Evolutionary conservation across 2,888 invertebrate genomes (phyloP).

Genomic region (Xestobium rufovillosum): DNA sequence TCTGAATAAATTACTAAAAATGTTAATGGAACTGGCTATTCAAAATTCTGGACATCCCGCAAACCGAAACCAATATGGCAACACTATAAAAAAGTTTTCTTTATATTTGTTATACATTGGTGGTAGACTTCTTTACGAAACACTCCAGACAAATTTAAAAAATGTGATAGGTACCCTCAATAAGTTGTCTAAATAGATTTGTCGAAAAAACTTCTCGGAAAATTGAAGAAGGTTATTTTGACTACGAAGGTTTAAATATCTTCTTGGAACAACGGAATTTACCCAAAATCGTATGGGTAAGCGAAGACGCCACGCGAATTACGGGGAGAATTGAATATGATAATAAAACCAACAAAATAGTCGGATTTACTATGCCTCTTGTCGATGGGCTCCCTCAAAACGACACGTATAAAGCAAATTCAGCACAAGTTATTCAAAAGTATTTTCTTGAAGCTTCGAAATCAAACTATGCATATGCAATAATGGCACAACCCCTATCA

Average conservation of each 20-base stretch:
- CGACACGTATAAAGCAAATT: conserved; percentile 9
- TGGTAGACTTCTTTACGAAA: no score
- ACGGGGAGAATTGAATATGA: conserved; percentile 21
- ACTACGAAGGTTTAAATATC: conserved; percentile 19
- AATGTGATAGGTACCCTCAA: no score
- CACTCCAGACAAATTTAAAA: no score
- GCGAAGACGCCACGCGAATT: conserved; percentile 26
- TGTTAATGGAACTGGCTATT: no score
- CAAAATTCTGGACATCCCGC: no score
- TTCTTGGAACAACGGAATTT: conserved; percentile 18
- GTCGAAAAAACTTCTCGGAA: no score
- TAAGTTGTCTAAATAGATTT: no score
- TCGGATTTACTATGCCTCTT: conserved; percentile 24
- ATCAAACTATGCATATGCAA: conserved; percentile 18
- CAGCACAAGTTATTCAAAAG: conserved; percentile 11
- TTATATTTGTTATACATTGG: no score
- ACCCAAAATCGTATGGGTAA: conserved; percentile 20
- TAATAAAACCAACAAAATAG: conserved; percentile 22
- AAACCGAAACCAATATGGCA: no score
- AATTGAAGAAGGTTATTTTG: conserved; percentile 24
- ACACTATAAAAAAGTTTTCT: no score
- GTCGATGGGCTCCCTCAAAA: conserved; percentile 16
- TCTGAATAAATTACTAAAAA: no score
- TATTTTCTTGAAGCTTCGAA: conserved; percentile 13
- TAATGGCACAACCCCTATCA: conserved; percentile 23